Conservation (phyloP, 2,113 vertebrate species). For the Isurus oxyrinchus region DNA sequence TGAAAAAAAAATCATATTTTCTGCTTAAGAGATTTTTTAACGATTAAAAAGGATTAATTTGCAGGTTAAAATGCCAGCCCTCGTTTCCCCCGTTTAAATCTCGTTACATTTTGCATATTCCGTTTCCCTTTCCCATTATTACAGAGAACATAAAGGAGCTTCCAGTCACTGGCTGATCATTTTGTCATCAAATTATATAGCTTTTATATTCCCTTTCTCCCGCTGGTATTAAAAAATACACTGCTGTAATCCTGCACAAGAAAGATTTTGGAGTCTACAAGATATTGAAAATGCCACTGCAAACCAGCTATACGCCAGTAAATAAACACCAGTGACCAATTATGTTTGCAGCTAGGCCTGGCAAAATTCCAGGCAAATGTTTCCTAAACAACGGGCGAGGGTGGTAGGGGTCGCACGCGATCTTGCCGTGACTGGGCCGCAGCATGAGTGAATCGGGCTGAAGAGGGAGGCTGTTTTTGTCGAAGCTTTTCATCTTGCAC, state of each 20-base stretch:
- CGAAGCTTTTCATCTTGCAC: no score
- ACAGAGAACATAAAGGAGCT: slow-evolving; percentile 14
- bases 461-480: no score
- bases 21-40: not conserved
- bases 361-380: not conserved
- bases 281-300: not conserved
- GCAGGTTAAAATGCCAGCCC: slow-evolving; percentile 19
- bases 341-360: not conserved
- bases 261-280: not conserved
- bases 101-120: slow-evolving; percentile 15
- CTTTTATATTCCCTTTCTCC: not conserved
- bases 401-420: no score
- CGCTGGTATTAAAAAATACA: not conserved
- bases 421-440: not conserved
- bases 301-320: not conserved
- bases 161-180: not conserved
- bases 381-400: not conserved
- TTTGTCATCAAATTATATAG: not conserved
- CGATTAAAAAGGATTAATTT: slow-evolving; percentile 1
- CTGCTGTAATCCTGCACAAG: not conserved
- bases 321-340: not conserved
- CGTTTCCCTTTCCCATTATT: not conserved
- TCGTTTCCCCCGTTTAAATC: not conserved
- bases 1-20: not conserved
- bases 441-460: no score